Evolutionary conservation across 2,113 vertebrate genomes (phyloP).

Genomic region (Aptenodytes forsteri): DNA sequence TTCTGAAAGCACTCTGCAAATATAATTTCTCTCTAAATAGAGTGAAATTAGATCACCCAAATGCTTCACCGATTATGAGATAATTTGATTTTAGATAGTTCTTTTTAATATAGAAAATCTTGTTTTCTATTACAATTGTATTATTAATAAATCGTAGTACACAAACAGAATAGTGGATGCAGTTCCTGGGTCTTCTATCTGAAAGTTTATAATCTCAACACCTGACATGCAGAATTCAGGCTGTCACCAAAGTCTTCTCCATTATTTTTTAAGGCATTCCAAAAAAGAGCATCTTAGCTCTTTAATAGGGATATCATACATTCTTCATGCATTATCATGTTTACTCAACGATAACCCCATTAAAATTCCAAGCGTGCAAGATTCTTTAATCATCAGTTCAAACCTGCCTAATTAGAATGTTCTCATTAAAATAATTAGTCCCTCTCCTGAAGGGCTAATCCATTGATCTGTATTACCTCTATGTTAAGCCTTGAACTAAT

Average conservation of each 20-base stretch:
- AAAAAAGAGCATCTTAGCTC: neutral
- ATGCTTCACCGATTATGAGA: neutral
- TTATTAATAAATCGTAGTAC: neutral
- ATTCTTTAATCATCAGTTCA: conserved; percentile 31
- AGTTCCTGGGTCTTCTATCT: neutral
- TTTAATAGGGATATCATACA: neutral
- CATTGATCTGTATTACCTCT: conserved; percentile 32
- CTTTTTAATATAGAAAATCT: neutral
- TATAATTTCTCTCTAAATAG: neutral
- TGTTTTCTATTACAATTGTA: neutral
- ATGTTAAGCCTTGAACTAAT: neutral
- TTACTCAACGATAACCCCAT: neutral
- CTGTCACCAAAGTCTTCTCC: neutral
- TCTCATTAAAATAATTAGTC: conserved; percentile 62
- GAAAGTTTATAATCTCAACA: neutral
- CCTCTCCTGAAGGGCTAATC: conserved; percentile 29
- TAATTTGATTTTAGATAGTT: neutral
- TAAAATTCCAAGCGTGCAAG: conserved; percentile 17
- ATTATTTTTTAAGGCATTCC: neutral
- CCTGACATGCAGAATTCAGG: neutral
- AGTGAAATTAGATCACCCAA: neutral
- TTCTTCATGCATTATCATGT: neutral
- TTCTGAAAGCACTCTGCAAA: neutral
- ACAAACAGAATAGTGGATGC: neutral
- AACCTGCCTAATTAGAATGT: conserved; percentile 48